Evolutionary conservation across 2,797 vertebrate species (phyloP), one percentile per base, ranked within the genome.

Genomic region (Eulemur albifrons): DNA sequence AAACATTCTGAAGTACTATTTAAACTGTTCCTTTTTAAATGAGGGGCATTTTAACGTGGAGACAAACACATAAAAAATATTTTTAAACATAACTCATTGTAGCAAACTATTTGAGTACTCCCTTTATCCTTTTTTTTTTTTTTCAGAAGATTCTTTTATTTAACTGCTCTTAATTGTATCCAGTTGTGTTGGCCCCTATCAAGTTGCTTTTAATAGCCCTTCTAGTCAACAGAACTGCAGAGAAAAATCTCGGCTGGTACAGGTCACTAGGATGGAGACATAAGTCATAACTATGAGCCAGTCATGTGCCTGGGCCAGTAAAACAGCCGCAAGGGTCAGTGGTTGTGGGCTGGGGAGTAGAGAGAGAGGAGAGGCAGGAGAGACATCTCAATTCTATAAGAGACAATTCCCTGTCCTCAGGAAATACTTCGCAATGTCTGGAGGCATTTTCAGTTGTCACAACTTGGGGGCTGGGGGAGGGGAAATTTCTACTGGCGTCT

Each of bases 31-130:
- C 57, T 88, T 83, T 82, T 94, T 45, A 69, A 96, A 77, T 40
- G 67, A 96, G 67, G 35, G 77, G 35, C 20, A 11, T 79, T 96
- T 96, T 75, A 94, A 94, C 21, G 54, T 80, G 73, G 59, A 95
- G 79, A 93, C 80, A 88, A 92, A 81, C 77, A 93, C 54, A 80
- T 52, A 65, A 65, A 95, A 97, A 94, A 48, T 91, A 90, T 83
- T 95, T 97, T 92, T 82, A 93, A 96, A 80, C 38, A 52, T 52
- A 69, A 48, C 73, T 94, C 89, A 87, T 80, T 35, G 73, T 50
- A 92, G 50, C 75, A 88, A 96, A 90, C 50, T 70, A 45, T 70
- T 52, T 72, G 86, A 89, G 35, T n/a, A 45, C 35, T 93, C 52
- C 65, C 85, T 95, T 95, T 73, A 65, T 70, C 61, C n/a, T 76